Evolutionary conservation across 2,888 invertebrate species (phyloP).

Genomic region (Chaetogeoica ovagalla): DNA sequence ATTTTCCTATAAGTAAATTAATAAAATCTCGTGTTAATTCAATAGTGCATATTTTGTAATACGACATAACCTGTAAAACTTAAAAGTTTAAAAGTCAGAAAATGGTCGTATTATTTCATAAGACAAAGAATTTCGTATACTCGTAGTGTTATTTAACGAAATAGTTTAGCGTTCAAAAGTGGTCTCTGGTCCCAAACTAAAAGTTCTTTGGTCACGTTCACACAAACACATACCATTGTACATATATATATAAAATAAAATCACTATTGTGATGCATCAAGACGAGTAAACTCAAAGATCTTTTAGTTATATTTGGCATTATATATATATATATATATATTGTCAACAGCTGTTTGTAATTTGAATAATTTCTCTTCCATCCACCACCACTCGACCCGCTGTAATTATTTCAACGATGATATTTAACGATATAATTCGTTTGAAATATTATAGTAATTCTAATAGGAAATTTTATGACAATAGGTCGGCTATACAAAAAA

Average conservation of each 20-base stretch:
- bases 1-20: too few relatives aligned
- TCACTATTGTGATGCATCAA: conserved; percentile 1
- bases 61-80: neutral
- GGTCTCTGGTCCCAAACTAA: neutral
- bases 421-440: too few relatives aligned
- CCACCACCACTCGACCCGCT: too few relatives aligned
- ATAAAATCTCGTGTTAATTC: too few relatives aligned
- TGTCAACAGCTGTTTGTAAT: neutral
- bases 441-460: too few relatives aligned
- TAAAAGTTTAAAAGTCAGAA: too few relatives aligned
- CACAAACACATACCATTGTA: neutral
- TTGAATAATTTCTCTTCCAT: too few relatives aligned
- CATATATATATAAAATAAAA: neutral
- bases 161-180: neutral
- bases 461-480: too few relatives aligned
- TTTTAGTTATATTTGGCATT: neutral
- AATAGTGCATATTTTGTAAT: neutral
- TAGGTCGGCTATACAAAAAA: too few relatives aligned
- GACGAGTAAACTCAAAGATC: conserved; percentile 1
- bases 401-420: too few relatives aligned
- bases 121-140: neutral
- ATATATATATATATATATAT: neutral
- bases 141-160: neutral
- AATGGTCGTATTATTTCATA: neutral
- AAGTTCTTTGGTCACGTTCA: conserved; percentile 29